phyloP scores from a whole-genome alignment of 2,797 vertebrate genomes.

The Enteromius anoplus region DNA sequence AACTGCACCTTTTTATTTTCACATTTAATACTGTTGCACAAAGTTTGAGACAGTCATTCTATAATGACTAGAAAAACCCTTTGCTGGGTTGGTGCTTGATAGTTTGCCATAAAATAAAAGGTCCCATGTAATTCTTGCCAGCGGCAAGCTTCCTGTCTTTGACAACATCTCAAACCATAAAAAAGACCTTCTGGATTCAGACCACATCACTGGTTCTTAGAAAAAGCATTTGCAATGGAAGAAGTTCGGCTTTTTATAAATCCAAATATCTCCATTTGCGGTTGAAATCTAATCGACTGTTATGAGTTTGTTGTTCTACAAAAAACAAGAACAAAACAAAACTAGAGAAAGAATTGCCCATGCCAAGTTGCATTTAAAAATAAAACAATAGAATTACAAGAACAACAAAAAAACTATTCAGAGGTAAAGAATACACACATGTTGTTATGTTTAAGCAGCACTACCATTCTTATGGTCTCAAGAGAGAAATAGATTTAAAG shows the following conservation, averaged over 20 bases:
- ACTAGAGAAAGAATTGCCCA: background rate
- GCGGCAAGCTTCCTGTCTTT: conserved; percentile 49
- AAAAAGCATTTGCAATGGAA: conserved; percentile 32
- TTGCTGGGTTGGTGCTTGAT: conserved; percentile 45
- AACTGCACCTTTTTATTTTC: background rate
- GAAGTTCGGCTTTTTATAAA: conserved; percentile 39
- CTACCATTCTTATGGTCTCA: conserved; percentile 5
- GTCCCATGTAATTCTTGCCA: conserved; percentile 51
- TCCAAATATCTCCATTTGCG: conserved; percentile 35
- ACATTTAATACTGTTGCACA: conserved; percentile 8
- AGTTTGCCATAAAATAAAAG: conserved; percentile 48
- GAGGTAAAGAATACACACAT: conserved; percentile 51
- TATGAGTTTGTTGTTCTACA: conserved; percentile 37
- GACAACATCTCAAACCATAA: conserved; percentile 51
- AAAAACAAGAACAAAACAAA: background rate
- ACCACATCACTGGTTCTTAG: conserved; percentile 41
- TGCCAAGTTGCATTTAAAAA: conserved; percentile 24
- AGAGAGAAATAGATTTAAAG: conserved; percentile 15
- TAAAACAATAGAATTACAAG: conserved; percentile 10
- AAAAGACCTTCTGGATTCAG: conserved; percentile 28
- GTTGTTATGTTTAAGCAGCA: conserved; percentile 25
- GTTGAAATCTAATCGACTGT: conserved; percentile 48
- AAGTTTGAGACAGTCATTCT: conserved; percentile 14
- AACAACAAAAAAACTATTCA: conserved; percentile 33
- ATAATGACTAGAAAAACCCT: conserved; percentile 24